Evolutionary conservation across 1,140 invertebrate species (phyloP), one percentile per base, ranked within the genome.

Genomic region (Caenorhabditis brenneri): DNA sequence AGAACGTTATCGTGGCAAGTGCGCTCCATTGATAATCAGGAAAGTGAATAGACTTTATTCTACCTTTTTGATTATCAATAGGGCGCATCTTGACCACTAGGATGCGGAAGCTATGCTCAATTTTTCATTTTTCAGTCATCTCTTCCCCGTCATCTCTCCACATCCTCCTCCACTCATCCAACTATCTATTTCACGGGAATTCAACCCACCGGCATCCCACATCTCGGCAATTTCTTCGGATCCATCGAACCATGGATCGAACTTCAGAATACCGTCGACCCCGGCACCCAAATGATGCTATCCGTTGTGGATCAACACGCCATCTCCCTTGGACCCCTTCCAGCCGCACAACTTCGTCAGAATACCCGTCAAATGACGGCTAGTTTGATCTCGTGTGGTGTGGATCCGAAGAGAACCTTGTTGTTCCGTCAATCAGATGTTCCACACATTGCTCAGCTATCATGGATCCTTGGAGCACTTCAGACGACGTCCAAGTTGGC

Each of bases 201-300:
- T 89, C 97, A 99, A 91, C 97, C 97, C 2, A 98, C 97, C 6
- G 97, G 97, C 24, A 92, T 93, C 6, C 92, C 97, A 55, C 97
- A 99, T 92, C 92, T 99, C 65, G 97, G 97, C 2, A 99, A 99
- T 92, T 99, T 99, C 92, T 94, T 98, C 88, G 97, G 97, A 55
- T 96, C 96, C 0, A 94, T 99, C 53, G 92, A 94, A 81, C 94
- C 94, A 90, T 99, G 96, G 95, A 93, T 95, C 9, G 91, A 94
- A 22, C 90, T 97, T 29, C 97, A 98, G 92, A 92, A 97, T 79
- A 29, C 60, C 1, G 58, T 83, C 19, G 39, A 65, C 33, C 15
- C n/a, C 22, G 16, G 46, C 10, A 58, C n/a, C 3, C 24, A 12
- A 5, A 83, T 96, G 0, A 93, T 96, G 83, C 93, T 95, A 78